phyloP scores from a whole-genome alignment of 2,113 vertebrate species.

The Aegotheles bennettii region DNA sequence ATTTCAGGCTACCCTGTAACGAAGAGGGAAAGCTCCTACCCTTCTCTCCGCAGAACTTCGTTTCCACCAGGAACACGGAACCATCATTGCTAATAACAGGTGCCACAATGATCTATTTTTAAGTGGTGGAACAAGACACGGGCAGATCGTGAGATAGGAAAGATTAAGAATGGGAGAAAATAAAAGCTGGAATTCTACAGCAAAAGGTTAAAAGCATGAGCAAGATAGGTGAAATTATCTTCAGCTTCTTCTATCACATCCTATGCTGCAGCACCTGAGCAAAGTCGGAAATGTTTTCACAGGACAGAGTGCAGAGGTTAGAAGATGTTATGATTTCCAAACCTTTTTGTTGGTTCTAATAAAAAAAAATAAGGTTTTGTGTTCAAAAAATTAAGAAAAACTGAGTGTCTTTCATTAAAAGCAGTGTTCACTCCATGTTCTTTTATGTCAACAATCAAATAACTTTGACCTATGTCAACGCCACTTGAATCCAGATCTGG shows the following conservation, averaged over 20 bases:
- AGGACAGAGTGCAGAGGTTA: background rate
- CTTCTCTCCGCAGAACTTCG: background rate
- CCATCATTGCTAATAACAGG: background rate
- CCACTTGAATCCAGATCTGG: background rate
- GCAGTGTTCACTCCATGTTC: background rate
- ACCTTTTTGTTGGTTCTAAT: background rate
- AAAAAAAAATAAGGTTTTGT: background rate
- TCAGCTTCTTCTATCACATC: background rate
- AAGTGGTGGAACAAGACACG: background rate
- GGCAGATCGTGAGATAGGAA: constrained; percentile 14
- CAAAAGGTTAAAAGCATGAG: background rate
- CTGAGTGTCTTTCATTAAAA: background rate
- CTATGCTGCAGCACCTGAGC: constrained; percentile 6
- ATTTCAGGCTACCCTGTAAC: background rate
- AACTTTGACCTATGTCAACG: background rate
- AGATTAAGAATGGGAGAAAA: constrained; percentile 21
- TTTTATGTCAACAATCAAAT: background rate
- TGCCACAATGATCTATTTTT: constrained; percentile 34
- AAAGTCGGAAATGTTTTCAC: background rate
- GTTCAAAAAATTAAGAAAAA: constrained; percentile 16
- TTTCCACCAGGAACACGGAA: background rate
- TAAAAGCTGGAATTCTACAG: constrained; percentile 30
- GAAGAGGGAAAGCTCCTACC: background rate
- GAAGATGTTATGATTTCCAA: background rate
- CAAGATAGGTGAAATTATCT: constrained; percentile 25